Percentiles rank a stretch among this genome's conserved stretches.
Conservation (phyloP, 2,113 vertebrate species). For the Bambusicola thoracicus region DNA sequence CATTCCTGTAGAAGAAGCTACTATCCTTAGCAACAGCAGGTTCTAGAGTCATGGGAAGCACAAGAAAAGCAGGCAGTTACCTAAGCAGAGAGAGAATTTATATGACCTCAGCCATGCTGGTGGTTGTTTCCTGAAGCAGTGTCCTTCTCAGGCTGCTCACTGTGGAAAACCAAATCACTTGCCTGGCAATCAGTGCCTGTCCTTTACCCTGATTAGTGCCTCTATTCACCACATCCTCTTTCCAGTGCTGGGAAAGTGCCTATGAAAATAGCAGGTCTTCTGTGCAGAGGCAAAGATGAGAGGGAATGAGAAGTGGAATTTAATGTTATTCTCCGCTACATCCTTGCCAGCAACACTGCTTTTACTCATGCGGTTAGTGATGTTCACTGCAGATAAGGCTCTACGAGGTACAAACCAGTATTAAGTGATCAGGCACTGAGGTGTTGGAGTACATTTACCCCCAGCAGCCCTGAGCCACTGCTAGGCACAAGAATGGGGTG, state of each 20-base stretch:
- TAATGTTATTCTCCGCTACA: neutral
- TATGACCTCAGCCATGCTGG: neutral
- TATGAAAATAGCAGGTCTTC: neutral
- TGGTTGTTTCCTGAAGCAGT: neutral
- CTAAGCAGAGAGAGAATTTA: neutral
- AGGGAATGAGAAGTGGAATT: neutral
- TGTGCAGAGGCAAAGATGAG: neutral
- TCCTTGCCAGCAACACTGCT: neutral
- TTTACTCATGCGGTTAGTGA: neutral
- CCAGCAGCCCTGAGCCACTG: neutral
- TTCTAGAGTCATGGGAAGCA: neutral
- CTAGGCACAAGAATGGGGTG: neutral
- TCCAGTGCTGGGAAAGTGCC: neutral
- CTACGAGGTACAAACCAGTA: neutral
- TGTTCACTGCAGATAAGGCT: neutral
- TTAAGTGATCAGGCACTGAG: neutral
- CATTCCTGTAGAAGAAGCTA: neutral
- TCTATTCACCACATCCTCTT: neutral
- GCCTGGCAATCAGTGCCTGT: rapidly evolving
- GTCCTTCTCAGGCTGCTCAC: neutral
- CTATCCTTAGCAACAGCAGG: neutral
- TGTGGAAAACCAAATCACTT: neutral
- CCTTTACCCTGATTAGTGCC: neutral
- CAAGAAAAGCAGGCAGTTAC: neutral
- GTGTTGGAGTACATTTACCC: neutral